Evolutionary conservation across 1,140 invertebrate genomes (phyloP), one percentile per base, ranked within the genome.

Genomic region (Elysia chlorotica): DNA sequence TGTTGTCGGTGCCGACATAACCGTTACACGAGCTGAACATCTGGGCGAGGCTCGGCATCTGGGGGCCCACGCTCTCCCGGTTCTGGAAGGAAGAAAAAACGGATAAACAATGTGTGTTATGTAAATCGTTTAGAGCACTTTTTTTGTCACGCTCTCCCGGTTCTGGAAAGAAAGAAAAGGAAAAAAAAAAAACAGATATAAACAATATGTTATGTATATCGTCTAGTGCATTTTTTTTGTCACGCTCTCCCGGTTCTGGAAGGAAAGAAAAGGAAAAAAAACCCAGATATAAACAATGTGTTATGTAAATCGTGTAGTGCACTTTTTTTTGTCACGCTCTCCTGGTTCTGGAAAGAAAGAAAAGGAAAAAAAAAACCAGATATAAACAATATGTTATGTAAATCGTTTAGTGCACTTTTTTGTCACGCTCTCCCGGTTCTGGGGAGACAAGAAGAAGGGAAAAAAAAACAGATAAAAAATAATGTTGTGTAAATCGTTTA

Each of bases 1-100:
- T 71, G 36, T 71, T 63, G 69, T 75, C 33, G 30, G 63, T 74
- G 35, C 74, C 73, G 33, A 75, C 72, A 66, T 81, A 82, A n/a
- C 80, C 80, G n/a, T 73, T 73, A 19, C 73, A 76, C 31, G 76
- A 74, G 68, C 76, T 78, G 79, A 83, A 82, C 81, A 83, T 81
- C 56, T 78, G 80, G 21, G 79, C 74, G 54, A 83, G 68, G 56
- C 76, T 80, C 59, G 78, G 63, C 79, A 79, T 80, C 77, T 83
- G 81, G 21, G 81, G 80, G n/a, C 76, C 78, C 63, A 83, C 77
- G 74, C 79, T 83, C 65, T 79, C 76, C 68, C 78, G 74, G 30
- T 75, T 79, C 71, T 73, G 57, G 69, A 67, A 65, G 72, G n/a
- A n/a, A n/a, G 41, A 48, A 48, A 14, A 10, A 48, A 48, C 10